A percentile compares a stretch with the other conserved stretches of the same genome.
Evolutionary conservation across 2,113 vertebrate genomes (phyloP).

Genomic region (Stigmatopora argus): DNA sequence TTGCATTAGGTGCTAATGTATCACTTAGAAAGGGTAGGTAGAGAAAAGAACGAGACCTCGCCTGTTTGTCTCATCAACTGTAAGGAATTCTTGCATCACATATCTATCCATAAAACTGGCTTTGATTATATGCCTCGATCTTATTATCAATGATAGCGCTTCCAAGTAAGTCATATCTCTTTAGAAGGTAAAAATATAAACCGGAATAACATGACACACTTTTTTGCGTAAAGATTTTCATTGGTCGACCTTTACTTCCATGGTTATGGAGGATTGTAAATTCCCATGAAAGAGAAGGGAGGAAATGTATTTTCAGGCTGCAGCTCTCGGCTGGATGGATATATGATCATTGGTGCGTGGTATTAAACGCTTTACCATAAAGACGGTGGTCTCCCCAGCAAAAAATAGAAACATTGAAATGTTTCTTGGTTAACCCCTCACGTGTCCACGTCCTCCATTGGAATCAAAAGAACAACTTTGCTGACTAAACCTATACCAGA

Average conservation of each 20-base stretch:
- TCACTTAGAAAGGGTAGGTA: neutral
- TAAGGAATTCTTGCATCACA: neutral
- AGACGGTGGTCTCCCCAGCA: slow-evolving; percentile 19
- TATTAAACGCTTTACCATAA: slow-evolving; percentile 13
- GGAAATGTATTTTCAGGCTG: slow-evolving; percentile 28
- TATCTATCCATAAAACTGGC: neutral
- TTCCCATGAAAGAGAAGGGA: neutral
- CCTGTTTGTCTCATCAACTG: neutral
- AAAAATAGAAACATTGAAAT: slow-evolving; percentile 51
- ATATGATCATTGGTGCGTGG: slow-evolving; percentile 1
- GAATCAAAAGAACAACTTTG: neutral
- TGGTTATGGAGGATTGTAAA: slow-evolving; percentile 18
- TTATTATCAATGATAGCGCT: slow-evolving; percentile 1
- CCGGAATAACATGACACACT: neutral
- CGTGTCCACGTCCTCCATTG: neutral
- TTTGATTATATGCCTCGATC: neutral
- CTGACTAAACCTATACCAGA: neutral
- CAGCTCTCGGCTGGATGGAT: neutral
- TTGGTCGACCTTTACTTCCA: neutral
- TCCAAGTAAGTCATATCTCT: slow-evolving; percentile 17
- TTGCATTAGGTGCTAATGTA: neutral
- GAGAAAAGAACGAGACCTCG: neutral
- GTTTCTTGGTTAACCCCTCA: slow-evolving; percentile 26
- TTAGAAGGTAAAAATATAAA: neutral
- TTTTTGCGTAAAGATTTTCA: slow-evolving; percentile 7